Evolutionary conservation across 1,140 invertebrate species (phyloP).

Genomic region (Conopomorpha cramerella): DNA sequence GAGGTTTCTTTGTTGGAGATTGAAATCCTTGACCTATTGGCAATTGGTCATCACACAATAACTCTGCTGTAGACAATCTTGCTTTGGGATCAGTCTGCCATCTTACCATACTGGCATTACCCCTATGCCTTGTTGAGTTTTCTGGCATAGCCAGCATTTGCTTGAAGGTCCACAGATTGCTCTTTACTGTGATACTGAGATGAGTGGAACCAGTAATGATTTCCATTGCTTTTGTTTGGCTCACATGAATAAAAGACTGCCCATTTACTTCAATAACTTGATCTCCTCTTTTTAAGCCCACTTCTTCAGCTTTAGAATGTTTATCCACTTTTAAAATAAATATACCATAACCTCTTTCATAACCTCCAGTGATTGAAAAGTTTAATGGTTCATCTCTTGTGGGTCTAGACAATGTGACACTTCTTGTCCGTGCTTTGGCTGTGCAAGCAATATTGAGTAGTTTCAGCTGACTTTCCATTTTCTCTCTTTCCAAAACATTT

Average conservation of each 20-base stretch:
- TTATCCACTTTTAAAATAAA: slow-evolving; percentile 95
- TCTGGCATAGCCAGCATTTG: slow-evolving; percentile 88
- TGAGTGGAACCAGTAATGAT: slow-evolving; percentile 93
- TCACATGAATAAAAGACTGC: slow-evolving; percentile 92
- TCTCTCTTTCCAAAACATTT: slow-evolving; percentile 78
- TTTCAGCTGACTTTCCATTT: slow-evolving; percentile 80
- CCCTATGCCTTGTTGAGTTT: slow-evolving; percentile 75
- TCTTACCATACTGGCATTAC: slow-evolving; percentile 56
- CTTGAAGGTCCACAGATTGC: slow-evolving; percentile 85
- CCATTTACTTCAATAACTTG: slow-evolving; percentile 98
- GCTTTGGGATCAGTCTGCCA: slow-evolving; percentile 70
- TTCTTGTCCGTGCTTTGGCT: slow-evolving; percentile 90
- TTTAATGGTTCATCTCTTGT: slow-evolving; percentile 90
- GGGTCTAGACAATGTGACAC: slow-evolving; percentile 87
- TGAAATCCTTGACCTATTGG: slow-evolving; percentile 80
- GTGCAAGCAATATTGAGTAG: slow-evolving; percentile 96
- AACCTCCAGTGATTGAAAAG: slow-evolving; percentile 93
- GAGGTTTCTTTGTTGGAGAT: slow-evolving; percentile 81
- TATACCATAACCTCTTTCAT: slow-evolving; percentile 87
- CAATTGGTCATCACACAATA: slow-evolving; percentile 78
- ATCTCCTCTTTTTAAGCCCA: slow-evolving; percentile 96
- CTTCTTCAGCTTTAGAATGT: slow-evolving; percentile 91
- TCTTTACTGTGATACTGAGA: slow-evolving; percentile 95
- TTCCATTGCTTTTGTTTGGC: slow-evolving; percentile 87
- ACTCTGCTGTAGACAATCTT: slow-evolving; percentile 66